phyloP scores from a whole-genome alignment of 2,888 invertebrate genomes.

The Nomada lathburiana region DNA sequence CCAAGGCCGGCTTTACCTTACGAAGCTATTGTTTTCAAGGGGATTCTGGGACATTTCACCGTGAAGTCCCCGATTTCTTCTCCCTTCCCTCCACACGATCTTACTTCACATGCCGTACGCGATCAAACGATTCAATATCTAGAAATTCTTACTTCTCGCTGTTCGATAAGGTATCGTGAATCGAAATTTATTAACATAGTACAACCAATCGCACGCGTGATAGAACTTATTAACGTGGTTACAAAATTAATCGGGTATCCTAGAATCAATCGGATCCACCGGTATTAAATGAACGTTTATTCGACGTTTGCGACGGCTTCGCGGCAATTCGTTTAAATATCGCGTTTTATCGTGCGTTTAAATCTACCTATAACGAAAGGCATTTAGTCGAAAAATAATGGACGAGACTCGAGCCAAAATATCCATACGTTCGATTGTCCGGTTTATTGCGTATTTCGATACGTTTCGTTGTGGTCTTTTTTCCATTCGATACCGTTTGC shows the following conservation, averaged over 20 bases:
- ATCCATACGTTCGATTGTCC: neutral
- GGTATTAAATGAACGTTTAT: constrained; percentile 51
- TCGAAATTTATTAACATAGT: neutral
- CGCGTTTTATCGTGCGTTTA: constrained; percentile 1
- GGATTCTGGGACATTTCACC: constrained; percentile 28
- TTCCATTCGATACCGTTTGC: no score
- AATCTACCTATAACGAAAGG: neutral
- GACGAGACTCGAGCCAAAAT: neutral
- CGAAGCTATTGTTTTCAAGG: constrained; percentile 64
- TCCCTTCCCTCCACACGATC: neutral
- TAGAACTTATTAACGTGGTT: constrained; percentile 27
- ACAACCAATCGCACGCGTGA: constrained; percentile 13
- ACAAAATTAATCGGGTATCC: constrained; percentile 64
- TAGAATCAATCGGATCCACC: constrained; percentile 44
- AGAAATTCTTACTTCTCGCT: neutral
- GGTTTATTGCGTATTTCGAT: no score
- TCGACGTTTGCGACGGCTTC: constrained; percentile 18
- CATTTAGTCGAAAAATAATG: constrained; percentile 2
- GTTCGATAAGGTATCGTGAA: neutral
- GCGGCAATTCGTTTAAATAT: constrained; percentile 39
- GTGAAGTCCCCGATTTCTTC: constrained; percentile 25
- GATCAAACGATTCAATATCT: neutral
- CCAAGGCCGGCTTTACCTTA: constrained; percentile 60
- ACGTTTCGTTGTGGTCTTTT: no score
- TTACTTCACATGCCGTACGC: neutral